Conservation (phyloP, 2,113 vertebrate genomes). For the Myxocyprinus asiaticus region DNA sequence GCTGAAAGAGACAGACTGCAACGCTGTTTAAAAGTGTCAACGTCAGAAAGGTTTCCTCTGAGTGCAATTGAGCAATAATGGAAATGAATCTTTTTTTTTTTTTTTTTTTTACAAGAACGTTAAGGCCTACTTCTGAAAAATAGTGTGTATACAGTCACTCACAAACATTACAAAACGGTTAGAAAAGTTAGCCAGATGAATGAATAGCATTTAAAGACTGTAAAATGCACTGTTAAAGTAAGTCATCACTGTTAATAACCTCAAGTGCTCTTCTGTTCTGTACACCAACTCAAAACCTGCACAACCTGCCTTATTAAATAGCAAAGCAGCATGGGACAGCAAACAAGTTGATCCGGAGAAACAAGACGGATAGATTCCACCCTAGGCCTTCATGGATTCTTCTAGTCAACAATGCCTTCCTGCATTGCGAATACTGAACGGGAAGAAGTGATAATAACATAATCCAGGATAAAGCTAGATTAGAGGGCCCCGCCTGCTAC, state of each 20-base stretch:
- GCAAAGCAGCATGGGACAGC: neutral
- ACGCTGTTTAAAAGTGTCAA: constrained; percentile 31
- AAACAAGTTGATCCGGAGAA: constrained; percentile 1
- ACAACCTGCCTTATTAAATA: neutral
- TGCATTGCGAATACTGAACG: neutral
- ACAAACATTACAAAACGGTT: neutral
- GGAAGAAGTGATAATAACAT: constrained; percentile 43
- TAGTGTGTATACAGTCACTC: neutral
- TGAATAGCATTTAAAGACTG: too few relatives aligned
- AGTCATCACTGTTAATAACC: neutral
- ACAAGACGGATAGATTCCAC: constrained; percentile 3
- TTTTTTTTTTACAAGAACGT: neutral
- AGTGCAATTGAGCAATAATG: neutral
- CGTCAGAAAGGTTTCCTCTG: constrained; percentile 20
- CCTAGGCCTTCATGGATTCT: neutral
- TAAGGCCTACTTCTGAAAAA: too few relatives aligned
- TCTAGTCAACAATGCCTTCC: constrained; percentile 6
- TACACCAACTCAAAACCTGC: neutral
- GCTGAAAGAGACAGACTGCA: neutral
- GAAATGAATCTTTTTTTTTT: too few relatives aligned
- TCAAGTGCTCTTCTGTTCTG: neutral
- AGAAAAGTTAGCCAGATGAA: neutral
- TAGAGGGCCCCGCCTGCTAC: constrained; percentile 9
- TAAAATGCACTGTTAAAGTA: too few relatives aligned
- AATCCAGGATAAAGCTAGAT: constrained; percentile 47